Evolutionary conservation across 2,888 invertebrate species (phyloP), one percentile per base, ranked within the genome.

Genomic region (Apotomis betuletana): DNA sequence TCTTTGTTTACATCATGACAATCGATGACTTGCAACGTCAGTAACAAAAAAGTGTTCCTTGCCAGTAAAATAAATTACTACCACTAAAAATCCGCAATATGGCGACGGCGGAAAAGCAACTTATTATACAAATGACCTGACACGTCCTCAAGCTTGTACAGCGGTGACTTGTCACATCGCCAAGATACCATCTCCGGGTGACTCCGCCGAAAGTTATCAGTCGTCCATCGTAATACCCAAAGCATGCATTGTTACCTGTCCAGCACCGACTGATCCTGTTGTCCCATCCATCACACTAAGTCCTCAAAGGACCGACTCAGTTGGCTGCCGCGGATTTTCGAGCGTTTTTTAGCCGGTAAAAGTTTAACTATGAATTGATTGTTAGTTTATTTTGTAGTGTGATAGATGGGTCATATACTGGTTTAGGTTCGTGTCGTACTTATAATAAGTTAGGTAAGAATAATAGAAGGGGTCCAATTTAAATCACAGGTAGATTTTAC

Each of bases 151-250:
- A 81, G 78, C 78, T 79, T 81, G 76, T 85, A 80, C 78, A 83
- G 62, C 68, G 84, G 81, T 87, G 88, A 87, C 87, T 88, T 81
- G 86, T 83, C 82, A 84, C 77, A 83, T 82, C 75, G 67, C 72
- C 65, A 73, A 61, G 87, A 88, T 87, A 73, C 60, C 75, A 87
- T 75, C 77, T 80, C 83, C 81, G 6, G 41, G 73, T 79, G 91
- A 90, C 89, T 89, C 87, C 82, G 86, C 90, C 86, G 89, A 90
- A 88, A 89, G 86, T 80, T 87, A 91, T 72, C 72, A 49, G 49
- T 76, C 74, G 89, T 90, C 89, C 83, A 74, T 67, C 68, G 62
- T 72, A 72, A 72, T 72, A 54, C 71, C 67, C 67, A 52, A 71
- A 72, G 71, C 71, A 71, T 49, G 71, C 67, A 72, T 72, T 72